Conservation (phyloP, 2,888 invertebrate species). For the Plebejus anna region DNA sequence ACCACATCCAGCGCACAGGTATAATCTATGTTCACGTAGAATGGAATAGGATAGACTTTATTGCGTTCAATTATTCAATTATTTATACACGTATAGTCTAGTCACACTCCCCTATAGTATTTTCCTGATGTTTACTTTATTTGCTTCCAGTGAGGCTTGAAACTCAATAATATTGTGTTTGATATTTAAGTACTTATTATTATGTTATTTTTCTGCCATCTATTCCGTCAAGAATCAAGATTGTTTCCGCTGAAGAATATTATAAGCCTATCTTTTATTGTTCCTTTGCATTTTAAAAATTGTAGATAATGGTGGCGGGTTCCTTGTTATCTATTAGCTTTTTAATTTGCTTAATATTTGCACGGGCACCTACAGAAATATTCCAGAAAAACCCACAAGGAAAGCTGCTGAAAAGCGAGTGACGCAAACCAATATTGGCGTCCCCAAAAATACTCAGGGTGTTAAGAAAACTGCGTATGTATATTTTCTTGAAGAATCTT, state of each 20-base stretch:
- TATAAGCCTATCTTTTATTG: neutral
- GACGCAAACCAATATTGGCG: conserved; percentile 46
- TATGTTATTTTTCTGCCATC: too few species aligned
- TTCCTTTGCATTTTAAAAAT: neutral
- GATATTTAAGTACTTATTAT: too few species aligned
- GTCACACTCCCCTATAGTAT: neutral
- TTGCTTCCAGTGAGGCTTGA: neutral
- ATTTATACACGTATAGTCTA: too few species aligned
- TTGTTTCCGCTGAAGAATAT: neutral
- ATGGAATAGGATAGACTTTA: too few species aligned
- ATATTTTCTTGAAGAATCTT: conserved; percentile 37
- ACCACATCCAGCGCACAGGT: conserved; percentile 68
- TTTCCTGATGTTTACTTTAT: neutral
- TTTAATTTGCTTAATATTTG: conserved; percentile 18
- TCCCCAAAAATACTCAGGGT: conserved; percentile 53
- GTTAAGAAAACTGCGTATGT: conserved; percentile 54
- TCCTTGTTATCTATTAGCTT: conserved; percentile 36
- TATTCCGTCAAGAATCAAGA: neutral
- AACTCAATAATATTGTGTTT: neutral
- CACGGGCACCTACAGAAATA: conserved; percentile 51
- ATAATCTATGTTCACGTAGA: conserved; percentile 29
- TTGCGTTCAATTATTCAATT: too few species aligned
- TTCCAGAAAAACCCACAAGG: conserved; percentile 58
- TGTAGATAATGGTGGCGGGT: conserved; percentile 31
- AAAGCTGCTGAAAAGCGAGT: conserved; percentile 49